Evolutionary conservation across 2,797 vertebrate genomes (phyloP).

Genomic region (Hippopotamyrus pictus): DNA sequence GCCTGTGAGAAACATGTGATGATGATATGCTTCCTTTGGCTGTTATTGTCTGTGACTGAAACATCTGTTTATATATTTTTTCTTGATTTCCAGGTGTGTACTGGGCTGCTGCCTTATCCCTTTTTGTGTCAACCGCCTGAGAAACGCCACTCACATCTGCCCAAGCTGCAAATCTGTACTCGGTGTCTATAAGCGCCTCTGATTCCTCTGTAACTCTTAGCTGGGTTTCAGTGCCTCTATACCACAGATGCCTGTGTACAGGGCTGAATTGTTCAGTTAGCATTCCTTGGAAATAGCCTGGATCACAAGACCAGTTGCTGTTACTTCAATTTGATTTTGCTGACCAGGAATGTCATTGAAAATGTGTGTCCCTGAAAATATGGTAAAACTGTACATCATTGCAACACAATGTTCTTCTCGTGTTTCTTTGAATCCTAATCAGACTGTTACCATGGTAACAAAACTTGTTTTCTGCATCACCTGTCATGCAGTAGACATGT

Average conservation of each 20-base stretch:
- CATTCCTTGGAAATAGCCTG: background rate
- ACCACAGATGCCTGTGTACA: background rate
- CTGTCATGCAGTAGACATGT: background rate
- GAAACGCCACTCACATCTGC: conserved; percentile 73
- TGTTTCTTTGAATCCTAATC: background rate
- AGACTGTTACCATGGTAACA: background rate
- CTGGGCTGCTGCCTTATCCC: conserved; percentile 80
- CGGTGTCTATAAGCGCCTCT: conserved; percentile 74
- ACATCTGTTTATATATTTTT: background rate
- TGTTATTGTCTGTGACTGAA: background rate
- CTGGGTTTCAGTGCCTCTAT: background rate
- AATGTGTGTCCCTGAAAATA: background rate
- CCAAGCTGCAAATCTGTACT: conserved; percentile 65
- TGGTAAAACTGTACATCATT: background rate
- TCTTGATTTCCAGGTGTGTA: conserved; percentile 54
- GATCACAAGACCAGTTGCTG: conserved; percentile 9
- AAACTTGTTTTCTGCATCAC: background rate
- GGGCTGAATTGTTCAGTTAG: background rate
- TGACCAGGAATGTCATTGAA: background rate
- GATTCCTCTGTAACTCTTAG: conserved; percentile 28
- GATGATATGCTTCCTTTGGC: background rate
- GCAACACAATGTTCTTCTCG: background rate
- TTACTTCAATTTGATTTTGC: conserved; percentile 8
- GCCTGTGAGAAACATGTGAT: background rate
- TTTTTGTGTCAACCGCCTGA: conserved; percentile 73